Conservation (phyloP, 2,797 vertebrate genomes). For the Eulemur rubriventer region DNA sequence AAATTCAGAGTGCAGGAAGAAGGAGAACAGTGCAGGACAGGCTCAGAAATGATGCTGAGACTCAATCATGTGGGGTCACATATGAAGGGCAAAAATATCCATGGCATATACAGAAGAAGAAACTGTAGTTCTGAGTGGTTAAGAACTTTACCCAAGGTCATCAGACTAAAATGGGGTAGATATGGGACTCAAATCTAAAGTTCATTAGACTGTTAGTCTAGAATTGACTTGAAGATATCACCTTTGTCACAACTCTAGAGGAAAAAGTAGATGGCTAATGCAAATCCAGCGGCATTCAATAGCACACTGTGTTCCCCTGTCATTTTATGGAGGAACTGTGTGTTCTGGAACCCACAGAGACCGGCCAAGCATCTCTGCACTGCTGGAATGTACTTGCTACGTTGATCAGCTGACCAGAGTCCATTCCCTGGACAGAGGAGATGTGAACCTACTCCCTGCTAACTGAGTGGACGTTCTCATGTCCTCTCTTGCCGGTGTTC, state of each 20-base stretch:
- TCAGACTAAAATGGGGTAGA: neutral
- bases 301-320: neutral
- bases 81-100: neutral
- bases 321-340: neutral
- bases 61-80: accelerated
- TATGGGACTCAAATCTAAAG: neutral
- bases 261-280: neutral
- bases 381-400: neutral
- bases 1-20: neutral
- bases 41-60: neutral
- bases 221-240: neutral
- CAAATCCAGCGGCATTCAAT: accelerated
- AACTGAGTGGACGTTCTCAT: accelerated
- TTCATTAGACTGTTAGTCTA: neutral
- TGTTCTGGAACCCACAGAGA: conserved; percentile 30
- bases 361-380: neutral
- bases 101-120: neutral
- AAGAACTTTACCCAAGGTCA: neutral
- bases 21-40: accelerated
- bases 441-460: neutral
- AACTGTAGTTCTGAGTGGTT: neutral
- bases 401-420: neutral
- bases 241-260: neutral
- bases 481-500: accelerated
- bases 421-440: neutral